Conservation (phyloP, 2,888 invertebrate genomes). For the Ochropleura leucogaster region DNA sequence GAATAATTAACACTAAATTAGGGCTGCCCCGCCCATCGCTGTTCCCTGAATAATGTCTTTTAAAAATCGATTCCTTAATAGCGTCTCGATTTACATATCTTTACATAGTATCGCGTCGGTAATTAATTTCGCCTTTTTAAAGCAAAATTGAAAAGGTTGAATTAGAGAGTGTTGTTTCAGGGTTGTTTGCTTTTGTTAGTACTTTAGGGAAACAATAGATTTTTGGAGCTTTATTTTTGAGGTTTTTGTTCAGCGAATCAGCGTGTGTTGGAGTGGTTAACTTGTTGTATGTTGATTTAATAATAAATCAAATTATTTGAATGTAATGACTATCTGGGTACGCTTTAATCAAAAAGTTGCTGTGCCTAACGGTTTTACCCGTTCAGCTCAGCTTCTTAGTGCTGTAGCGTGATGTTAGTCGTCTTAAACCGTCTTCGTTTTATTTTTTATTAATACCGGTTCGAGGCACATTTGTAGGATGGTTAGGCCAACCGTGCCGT, state of each 20-base stretch:
- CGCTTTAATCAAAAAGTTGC: too few species aligned
- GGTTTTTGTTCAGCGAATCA: neutral
- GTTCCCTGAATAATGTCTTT: slow-evolving; percentile 82
- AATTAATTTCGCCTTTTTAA: slow-evolving; percentile 65
- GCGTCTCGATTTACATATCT: slow-evolving; percentile 73
- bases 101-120: slow-evolving; percentile 66
- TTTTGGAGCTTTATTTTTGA: slow-evolving; percentile 22
- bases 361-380: too few species aligned
- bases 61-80: slow-evolving; percentile 76
- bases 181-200: slow-evolving; percentile 52
- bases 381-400: too few species aligned
- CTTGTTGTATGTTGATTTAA: neutral
- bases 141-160: slow-evolving; percentile 54
- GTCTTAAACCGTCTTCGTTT: too few species aligned
- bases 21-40: slow-evolving; percentile 69
- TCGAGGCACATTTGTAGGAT: too few species aligned
- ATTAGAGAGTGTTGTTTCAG: slow-evolving; percentile 44
- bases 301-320: too few species aligned
- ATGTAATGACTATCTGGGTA: too few species aligned
- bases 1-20: slow-evolving; percentile 86
- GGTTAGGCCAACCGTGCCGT: too few species aligned
- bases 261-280: neutral
- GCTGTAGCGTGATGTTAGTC: too few species aligned
- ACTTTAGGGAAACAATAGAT: slow-evolving; percentile 30
- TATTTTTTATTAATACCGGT: too few species aligned